These are phyloP conservation scores for Tupaia tana DNA, from an alignment of 2,113 vertebrate species.

Conservation along the genomic window DNA sequence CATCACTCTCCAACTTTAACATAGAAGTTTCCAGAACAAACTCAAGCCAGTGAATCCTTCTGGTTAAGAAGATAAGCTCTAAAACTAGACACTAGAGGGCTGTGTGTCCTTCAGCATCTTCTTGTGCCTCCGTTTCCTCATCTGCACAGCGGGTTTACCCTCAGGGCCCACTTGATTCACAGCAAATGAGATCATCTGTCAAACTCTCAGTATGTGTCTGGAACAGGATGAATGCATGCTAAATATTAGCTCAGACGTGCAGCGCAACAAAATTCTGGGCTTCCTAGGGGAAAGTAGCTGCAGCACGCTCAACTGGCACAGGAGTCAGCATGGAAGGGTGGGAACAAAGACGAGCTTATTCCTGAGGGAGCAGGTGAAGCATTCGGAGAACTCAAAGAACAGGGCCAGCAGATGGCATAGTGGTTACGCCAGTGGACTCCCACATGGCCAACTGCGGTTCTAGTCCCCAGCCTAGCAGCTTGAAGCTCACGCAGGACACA, in stretches of 20 bases:
- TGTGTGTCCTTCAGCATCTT: not conserved
- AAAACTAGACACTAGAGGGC: not conserved
- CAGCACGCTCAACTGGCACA: not conserved
- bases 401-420: not conserved
- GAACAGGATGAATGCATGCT: not conserved
- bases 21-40: not conserved
- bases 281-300: not conserved
- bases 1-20: not conserved
- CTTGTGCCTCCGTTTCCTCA: conserved; percentile 32
- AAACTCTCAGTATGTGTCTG: not conserved
- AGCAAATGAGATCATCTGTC: not conserved
- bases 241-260: not conserved
- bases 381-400: not conserved
- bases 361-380: not conserved
- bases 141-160: not conserved
- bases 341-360: not conserved
- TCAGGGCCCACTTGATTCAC: not conserved
- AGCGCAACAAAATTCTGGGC: not conserved
- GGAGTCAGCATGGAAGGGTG: not conserved
- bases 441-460: no score
- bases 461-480: no score
- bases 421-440: no score
- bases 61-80: not conserved
- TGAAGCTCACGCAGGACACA: no score
- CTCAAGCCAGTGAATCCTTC: not conserved